Percentiles rank a stretch among this genome's conserved stretches.
phyloP scores from a whole-genome alignment of 1,140 invertebrate species.

The Drosophila virilis region DNA sequence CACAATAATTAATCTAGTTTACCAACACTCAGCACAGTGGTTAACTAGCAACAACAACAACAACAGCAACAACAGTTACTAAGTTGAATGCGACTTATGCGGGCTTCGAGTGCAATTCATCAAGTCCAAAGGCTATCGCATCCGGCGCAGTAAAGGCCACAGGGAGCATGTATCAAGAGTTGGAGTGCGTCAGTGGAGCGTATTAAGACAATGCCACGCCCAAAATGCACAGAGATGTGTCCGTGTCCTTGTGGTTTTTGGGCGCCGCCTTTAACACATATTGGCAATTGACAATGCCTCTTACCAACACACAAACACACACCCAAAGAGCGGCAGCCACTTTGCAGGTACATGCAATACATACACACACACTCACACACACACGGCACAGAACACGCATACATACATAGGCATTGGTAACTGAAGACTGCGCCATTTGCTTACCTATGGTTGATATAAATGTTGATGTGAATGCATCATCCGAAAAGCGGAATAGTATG shows the following conservation, averaged over 20 bases:
- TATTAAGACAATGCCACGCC: slow-evolving; percentile 61
- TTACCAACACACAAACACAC: slow-evolving; percentile 10
- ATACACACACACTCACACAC: neutral
- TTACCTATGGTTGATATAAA: slow-evolving; percentile 99
- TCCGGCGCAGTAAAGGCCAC: slow-evolving; percentile 36
- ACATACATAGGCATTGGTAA: slow-evolving; percentile 1
- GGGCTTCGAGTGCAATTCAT: slow-evolving; percentile 5
- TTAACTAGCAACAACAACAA: slow-evolving; percentile 34
- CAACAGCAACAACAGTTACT: neutral
- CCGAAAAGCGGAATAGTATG: slow-evolving; percentile 98
- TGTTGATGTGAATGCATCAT: slow-evolving; percentile 99
- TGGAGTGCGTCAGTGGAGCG: neutral
- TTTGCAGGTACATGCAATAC: slow-evolving; percentile 6
- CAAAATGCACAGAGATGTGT: slow-evolving; percentile 47
- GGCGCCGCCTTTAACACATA: slow-evolving; percentile 26
- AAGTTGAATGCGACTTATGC: slow-evolving; percentile 12
- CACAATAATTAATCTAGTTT: slow-evolving; percentile 55
- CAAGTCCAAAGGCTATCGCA: slow-evolving; percentile 55
- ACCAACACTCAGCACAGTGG: slow-evolving; percentile 34
- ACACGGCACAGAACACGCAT: neutral
- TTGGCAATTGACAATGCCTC: slow-evolving; percentile 34
- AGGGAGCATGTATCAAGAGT: neutral
- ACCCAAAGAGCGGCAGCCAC: neutral
- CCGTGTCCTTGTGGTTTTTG: slow-evolving; percentile 39
- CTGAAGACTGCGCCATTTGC: slow-evolving; percentile 66